Evolutionary conservation across 2,113 vertebrate species (phyloP), one percentile per base, ranked within the genome.

Genomic region (Heterotilapia buettikoferi): DNA sequence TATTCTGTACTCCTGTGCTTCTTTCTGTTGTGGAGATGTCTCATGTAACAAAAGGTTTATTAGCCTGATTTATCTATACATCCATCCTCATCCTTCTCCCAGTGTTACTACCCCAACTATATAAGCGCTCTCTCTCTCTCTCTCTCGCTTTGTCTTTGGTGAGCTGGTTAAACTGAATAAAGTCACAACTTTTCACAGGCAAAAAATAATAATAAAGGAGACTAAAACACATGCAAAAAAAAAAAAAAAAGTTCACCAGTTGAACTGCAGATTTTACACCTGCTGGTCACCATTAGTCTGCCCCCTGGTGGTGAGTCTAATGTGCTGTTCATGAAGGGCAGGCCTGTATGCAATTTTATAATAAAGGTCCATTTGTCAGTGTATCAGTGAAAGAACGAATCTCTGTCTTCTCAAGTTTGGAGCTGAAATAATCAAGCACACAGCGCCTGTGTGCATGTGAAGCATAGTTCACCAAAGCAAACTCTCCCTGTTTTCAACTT

Each of bases 401-500:
- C 87, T 33, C 47, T 66, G 53, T 82, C n/a, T 43, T 76, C 0
- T 84, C 47, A 59, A 29, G 54, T 90, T 85, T 82, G 79, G 83
- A 78, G 76, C 4, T 52, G 12, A 73, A 50, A 78, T 31, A 50
- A 78, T 78, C 71, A 31, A 31, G 43, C 43, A 50, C 57, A 3
- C 7, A 21, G 24, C 24, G 1, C 3, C 31, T 18, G 19, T 56
- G 63, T 78, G 43, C 59, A 1, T 38, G 56, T 84, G 53, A 79
- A 38, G 38, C 8, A 12, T 38, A 89, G 63, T 43, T 83, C 59
- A 68, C 78, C 82, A 86, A 91, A 71, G 36, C 63, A 80, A 76
- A 83, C 80, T 76, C 80, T 76, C 88, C 81, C 59, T 84, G 73
- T 80, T 90, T 61, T 68, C 5, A 83, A 80, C 76, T 89, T 95